A percentile compares a stretch with the other conserved stretches of the same genome.
Evolutionary conservation across 2,113 vertebrate species (phyloP).

Genomic region (Monarcha castaneiventris): DNA sequence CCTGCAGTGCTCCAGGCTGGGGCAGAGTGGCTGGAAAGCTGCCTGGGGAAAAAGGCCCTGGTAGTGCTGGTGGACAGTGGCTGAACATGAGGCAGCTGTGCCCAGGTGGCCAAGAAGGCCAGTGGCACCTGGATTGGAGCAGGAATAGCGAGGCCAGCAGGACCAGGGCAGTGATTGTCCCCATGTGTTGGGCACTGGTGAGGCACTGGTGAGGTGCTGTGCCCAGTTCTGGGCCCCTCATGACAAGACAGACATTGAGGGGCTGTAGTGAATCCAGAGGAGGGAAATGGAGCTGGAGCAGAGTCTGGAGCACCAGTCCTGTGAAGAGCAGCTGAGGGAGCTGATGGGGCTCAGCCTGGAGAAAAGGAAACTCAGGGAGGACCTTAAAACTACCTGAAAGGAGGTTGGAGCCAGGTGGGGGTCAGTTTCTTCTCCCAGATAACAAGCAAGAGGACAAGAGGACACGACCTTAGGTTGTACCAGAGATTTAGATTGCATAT

Average conservation of each 20-base stretch:
- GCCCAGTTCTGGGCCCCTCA: neutral
- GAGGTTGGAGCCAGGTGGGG: neutral
- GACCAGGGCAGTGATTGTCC: neutral
- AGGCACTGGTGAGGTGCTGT: neutral
- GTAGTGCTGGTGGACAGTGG: neutral
- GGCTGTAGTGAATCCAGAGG: neutral
- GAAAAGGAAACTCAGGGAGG: neutral
- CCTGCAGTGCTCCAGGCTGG: neutral
- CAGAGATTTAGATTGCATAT: neutral
- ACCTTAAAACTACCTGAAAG: neutral
- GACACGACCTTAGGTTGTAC: neutral
- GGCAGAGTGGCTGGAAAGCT: neutral
- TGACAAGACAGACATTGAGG: neutral
- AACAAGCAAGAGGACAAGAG: neutral
- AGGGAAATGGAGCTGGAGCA: neutral
- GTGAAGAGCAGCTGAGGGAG: neutral
- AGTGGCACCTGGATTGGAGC: neutral
- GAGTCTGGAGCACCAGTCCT: neutral
- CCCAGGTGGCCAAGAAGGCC: neutral
- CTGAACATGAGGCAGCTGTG: neutral
- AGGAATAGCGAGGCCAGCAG: neutral
- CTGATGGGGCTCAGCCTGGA: neutral
- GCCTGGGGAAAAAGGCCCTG: neutral
- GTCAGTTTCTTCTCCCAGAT: neutral
- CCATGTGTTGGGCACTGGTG: neutral